phyloP scores from a whole-genome alignment of 2,113 vertebrate species.

The Gulo gulo region DNA sequence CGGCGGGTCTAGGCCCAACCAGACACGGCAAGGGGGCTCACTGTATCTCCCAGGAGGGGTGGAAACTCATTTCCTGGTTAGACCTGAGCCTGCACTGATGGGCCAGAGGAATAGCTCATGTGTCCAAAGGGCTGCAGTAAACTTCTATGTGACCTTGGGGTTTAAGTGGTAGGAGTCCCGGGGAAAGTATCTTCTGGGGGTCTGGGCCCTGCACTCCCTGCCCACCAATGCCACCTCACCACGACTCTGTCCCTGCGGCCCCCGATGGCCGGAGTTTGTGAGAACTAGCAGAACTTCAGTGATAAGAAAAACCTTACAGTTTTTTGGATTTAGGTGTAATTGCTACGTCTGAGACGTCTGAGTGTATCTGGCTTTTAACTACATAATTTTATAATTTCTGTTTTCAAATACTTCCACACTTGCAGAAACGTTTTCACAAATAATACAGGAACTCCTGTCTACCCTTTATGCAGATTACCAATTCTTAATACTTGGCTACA shows the following conservation, averaged over 20 bases:
- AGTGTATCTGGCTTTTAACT: neutral
- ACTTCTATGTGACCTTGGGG: too few species aligned
- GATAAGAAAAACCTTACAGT: neutral
- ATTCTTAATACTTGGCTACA: neutral
- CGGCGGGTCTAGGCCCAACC: neutral
- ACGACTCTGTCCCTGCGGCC: neutral
- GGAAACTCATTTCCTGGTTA: neutral
- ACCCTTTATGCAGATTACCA: neutral
- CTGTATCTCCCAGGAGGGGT: neutral
- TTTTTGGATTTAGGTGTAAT: neutral
- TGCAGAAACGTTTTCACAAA: neutral
- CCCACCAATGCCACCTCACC: neutral
- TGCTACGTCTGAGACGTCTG: neutral
- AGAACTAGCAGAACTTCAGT: neutral
- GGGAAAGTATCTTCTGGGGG: neutral
- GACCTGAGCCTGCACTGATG: neutral
- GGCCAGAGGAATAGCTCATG: neutral
- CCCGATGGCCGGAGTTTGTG: neutral
- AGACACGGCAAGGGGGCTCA: neutral
- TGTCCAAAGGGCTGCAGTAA: neutral
- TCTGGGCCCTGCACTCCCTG: neutral
- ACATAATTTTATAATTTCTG: neutral
- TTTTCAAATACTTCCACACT: conserved; percentile 24
- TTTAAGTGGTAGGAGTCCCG: neutral
- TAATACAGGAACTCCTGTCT: neutral